Base-by-base conservation (phyloP, 2,113 vertebrate species). In the Ploceus nigricollis region DNA sequence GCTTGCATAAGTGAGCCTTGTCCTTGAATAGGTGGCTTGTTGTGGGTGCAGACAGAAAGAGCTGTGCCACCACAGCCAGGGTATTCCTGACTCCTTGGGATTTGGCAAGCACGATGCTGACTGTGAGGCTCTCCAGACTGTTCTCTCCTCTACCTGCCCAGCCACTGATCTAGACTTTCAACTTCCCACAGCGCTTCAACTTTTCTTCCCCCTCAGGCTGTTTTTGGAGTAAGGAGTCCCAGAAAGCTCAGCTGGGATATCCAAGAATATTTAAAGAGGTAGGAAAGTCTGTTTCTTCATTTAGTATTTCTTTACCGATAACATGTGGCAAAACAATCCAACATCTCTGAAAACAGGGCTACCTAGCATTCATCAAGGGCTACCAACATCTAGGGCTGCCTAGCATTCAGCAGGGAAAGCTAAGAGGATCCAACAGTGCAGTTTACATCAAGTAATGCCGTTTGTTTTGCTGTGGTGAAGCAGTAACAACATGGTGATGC, bases 101-200 rank as follows among this genome's bases (percentile, higher is more conserved):
- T 45, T 21, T 72, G n/a, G 18, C 42, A 53, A 18, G 23, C 24
- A 17, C 7, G 1, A 12, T 8, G 48, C 33, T 79, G 44, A 33
- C 53, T 4, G 0, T 21, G 23, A 89, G 54, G 35, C 8, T 70
- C 35, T 64, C 13, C 24, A 5, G 7, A 3, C 2, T 50, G 21
- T 20, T 60, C 17, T 42, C 66, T 47, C 15, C n/a, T 69, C 31
- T 68, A 72, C 10, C 76, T 61, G n/a, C n/a, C 47, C 10, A 13
- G 56, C 22, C 42, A 21, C 15, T 57, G 72, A 45, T 40, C n/a
- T 17, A 12, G 17, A 71, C 16, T 53, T 47, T 35, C 10, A 64
- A 7, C 8, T 21, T 70, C 0, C 1, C 20, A 22, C 31, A 57
- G 31, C 0, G 0, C n/a, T 33, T 22, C 0, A 0, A 18, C 50